Evolutionary conservation across 2,888 invertebrate genomes (phyloP).

Genomic region (Lacanobia wlatinum): DNA sequence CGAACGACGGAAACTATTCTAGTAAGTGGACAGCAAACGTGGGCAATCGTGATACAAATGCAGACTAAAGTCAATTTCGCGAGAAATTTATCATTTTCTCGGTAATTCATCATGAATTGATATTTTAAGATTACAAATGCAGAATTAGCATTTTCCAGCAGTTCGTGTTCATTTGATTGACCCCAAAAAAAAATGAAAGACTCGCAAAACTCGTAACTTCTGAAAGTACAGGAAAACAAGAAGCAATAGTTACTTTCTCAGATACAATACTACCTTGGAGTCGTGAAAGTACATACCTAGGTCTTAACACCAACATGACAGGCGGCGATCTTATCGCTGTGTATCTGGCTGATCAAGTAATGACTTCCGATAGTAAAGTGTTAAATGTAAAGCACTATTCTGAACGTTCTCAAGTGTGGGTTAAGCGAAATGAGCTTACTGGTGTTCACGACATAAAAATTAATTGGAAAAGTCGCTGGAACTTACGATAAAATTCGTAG

Average conservation of each 20-base stretch:
- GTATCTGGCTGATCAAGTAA: slow-evolving; percentile 38
- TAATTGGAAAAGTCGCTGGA: too few relatives aligned
- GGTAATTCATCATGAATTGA: neutral
- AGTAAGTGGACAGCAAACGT: slow-evolving; percentile 15
- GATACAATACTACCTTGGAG: neutral
- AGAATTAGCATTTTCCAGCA: neutral
- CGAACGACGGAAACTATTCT: slow-evolving; percentile 17
- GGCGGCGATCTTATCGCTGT: slow-evolving; percentile 24
- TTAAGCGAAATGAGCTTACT: neutral
- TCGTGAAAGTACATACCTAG: slow-evolving; percentile 34
- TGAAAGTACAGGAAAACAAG: slow-evolving; percentile 10
- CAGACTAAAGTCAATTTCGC: slow-evolving; percentile 8
- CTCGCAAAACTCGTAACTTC: neutral
- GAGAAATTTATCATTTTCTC: slow-evolving; percentile 19
- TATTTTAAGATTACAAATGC: neutral
- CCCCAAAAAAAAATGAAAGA: neutral
- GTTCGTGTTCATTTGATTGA: neutral
- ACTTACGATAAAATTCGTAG: too few relatives aligned
- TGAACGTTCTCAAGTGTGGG: neutral
- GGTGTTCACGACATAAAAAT: rapidly evolving
- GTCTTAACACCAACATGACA: slow-evolving; percentile 10
- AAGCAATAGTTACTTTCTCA: slow-evolving; percentile 4
- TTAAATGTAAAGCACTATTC: slow-evolving; percentile 6
- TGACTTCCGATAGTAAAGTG: slow-evolving; percentile 34
- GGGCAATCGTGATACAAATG: slow-evolving; percentile 15